Percentiles rank a stretch among this genome's conserved stretches.
These are phyloP conservation scores for Paratrypauchen microcephalus DNA, from an alignment of 2,797 vertebrate genomes.

Conservation along the genomic window DNA sequence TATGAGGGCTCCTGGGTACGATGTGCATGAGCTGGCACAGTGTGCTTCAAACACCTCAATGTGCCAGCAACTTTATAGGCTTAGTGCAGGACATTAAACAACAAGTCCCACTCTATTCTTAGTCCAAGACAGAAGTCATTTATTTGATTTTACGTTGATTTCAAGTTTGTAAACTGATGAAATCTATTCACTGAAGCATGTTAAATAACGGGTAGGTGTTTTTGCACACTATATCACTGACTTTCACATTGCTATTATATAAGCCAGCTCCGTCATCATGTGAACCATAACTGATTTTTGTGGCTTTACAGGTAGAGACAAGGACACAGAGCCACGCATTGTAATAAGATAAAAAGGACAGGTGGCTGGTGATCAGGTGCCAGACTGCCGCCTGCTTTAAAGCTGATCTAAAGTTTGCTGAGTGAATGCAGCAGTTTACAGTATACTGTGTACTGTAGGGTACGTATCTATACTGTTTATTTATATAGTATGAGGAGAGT, in stretches of 20 bases:
- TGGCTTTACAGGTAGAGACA: slow-evolving; percentile 30
- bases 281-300: slow-evolving; percentile 34
- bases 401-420: slow-evolving; percentile 45
- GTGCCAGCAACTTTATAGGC: slow-evolving; percentile 16
- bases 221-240: not conserved
- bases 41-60: slow-evolving; percentile 15
- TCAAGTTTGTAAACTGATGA: not conserved
- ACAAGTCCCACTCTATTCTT: not conserved
- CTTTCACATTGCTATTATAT: not conserved
- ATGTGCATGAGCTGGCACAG: slow-evolving; percentile 13
- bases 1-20: slow-evolving; percentile 33
- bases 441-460: not conserved
- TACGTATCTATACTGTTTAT: not conserved
- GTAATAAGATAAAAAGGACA: slow-evolving; percentile 76
- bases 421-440: slow-evolving; percentile 22
- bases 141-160: not conserved
- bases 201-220: not conserved
- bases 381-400: slow-evolving; percentile 60
- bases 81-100: slow-evolving; percentile 13
- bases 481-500: slow-evolving; percentile 5
- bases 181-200: not conserved
- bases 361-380: slow-evolving; percentile 74
- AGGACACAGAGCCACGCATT: slow-evolving; percentile 61
- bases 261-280: not conserved
- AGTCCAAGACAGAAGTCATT: not conserved